Evolutionary conservation across 2,113 vertebrate species (phyloP).

Genomic region (Nematolebias whitei): DNA sequence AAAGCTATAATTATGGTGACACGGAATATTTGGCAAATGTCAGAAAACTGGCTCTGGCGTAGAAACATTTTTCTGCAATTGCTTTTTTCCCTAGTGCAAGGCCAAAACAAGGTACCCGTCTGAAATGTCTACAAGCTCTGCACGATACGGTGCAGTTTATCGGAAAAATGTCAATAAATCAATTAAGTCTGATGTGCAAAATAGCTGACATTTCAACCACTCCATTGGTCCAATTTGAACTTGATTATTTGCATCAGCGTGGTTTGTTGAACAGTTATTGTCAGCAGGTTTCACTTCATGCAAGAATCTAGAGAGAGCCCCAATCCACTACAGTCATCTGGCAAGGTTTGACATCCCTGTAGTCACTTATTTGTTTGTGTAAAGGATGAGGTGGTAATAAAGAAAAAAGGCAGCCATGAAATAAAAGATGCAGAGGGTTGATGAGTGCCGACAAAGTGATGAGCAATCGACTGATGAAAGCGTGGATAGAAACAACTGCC

Average conservation of each 20-base stretch:
- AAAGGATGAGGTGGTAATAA: background rate
- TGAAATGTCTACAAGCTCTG: conserved; percentile 13
- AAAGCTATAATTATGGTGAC: conserved; percentile 38
- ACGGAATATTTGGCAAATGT: conserved; percentile 23
- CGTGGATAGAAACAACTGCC: conserved; percentile 8
- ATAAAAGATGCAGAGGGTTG: conserved; percentile 34
- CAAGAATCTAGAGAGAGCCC: conserved; percentile 27
- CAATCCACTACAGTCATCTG: background rate
- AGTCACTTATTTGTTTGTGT: background rate
- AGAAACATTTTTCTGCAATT: conserved; percentile 6
- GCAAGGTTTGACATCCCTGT: conserved; percentile 1
- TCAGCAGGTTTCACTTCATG: conserved; percentile 44
- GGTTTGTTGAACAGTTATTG: conserved; percentile 50
- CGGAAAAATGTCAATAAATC: conserved; percentile 62
- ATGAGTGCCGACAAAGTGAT: conserved; percentile 25
- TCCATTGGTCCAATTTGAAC: conserved; percentile 70
- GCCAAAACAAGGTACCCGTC: conserved; percentile 12
- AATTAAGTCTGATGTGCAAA: conserved; percentile 68
- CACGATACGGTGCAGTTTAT: conserved; percentile 42
- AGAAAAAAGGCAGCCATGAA: conserved; percentile 20
- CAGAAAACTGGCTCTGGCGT: background rate
- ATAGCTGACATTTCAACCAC: conserved; percentile 60
- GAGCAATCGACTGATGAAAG: conserved; percentile 45
- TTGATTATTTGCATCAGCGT: conserved; percentile 68
- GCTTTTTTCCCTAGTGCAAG: background rate